phyloP scores from a whole-genome alignment of 2,888 invertebrate species.

The Drosophila picticornis region DNA sequence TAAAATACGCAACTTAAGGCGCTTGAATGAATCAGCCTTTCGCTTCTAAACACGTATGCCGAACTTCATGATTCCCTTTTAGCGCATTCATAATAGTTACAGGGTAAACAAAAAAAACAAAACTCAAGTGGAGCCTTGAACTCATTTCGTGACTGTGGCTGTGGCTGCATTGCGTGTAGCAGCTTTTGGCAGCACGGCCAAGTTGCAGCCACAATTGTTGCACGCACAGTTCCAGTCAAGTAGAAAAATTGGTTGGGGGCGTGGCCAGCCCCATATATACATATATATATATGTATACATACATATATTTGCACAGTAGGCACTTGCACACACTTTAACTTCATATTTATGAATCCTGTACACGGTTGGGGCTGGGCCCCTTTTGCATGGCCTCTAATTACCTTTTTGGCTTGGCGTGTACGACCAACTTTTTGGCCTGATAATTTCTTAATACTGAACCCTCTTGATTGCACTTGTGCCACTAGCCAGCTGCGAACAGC shows the following conservation, averaged over 20 bases:
- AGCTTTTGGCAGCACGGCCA: conserved; percentile 52
- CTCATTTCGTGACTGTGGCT: conserved; percentile 35
- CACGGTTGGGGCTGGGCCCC: conserved; percentile 17
- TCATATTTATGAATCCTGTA: conserved; percentile 38
- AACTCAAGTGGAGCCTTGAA: conserved; percentile 58
- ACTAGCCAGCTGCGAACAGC: conserved; percentile 2
- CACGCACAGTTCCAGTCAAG: conserved; percentile 61
- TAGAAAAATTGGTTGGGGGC: conserved; percentile 57
- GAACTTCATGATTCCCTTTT: not conserved
- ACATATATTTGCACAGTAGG: conserved; percentile 29
- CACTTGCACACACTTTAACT: conserved; percentile 30
- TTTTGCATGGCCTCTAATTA: conserved; percentile 67
- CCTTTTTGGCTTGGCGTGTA: conserved; percentile 44
- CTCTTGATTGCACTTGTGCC: conserved; percentile 37
- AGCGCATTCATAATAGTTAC: not conserved
- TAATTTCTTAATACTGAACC: conserved; percentile 68
- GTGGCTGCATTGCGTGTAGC: conserved; percentile 67
- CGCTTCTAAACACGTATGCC: not conserved
- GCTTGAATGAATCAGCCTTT: not conserved
- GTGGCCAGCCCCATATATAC: conserved; percentile 13
- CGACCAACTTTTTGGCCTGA: conserved; percentile 55
- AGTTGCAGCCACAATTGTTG: conserved; percentile 74
- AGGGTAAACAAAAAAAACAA: conserved; percentile 1
- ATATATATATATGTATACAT: not conserved
- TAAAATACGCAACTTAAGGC: too few species aligned